phyloP scores from a whole-genome alignment of 2,113 vertebrate species.

The Amazona guildingii region DNA sequence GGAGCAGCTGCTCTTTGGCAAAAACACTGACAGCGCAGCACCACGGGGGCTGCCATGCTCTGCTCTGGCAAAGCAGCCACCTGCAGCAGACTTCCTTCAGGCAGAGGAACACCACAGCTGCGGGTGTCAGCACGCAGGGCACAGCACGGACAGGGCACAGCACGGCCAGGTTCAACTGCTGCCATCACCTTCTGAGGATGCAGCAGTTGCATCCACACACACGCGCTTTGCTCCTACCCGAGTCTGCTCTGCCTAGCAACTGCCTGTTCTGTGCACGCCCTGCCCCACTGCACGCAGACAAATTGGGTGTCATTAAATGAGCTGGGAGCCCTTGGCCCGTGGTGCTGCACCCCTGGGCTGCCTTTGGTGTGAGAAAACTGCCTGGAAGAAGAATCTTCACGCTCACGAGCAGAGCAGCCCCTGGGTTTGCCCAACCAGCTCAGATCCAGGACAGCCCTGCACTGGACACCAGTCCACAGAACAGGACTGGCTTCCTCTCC shows the following conservation, averaged over 20 bases:
- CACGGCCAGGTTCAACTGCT: neutral
- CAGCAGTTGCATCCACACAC: accelerated
- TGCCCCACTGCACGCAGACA: accelerated
- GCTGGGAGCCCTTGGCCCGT: too few species aligned
- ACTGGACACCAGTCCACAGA: neutral
- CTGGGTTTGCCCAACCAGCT: neutral
- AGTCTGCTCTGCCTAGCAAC: neutral
- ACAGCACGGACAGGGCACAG: neutral
- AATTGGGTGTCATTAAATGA: accelerated
- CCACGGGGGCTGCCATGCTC: accelerated
- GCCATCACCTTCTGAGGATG: accelerated
- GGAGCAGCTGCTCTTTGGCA: neutral
- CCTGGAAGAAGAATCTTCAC: neutral
- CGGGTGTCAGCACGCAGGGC: neutral
- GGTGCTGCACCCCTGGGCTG: neutral
- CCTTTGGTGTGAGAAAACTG: neutral
- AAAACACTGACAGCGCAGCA: neutral
- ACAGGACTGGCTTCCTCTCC: neutral
- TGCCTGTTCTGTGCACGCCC: neutral
- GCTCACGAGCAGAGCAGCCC: neutral
- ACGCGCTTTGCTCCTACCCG: neutral
- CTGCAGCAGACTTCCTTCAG: neutral
- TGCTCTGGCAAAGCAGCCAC: neutral
- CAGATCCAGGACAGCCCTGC: neutral
- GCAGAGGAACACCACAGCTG: neutral